These are phyloP conservation scores for Alentia gelatinosa DNA, from an alignment of 2,888 invertebrate species.

Conservation along the genomic window DNA sequence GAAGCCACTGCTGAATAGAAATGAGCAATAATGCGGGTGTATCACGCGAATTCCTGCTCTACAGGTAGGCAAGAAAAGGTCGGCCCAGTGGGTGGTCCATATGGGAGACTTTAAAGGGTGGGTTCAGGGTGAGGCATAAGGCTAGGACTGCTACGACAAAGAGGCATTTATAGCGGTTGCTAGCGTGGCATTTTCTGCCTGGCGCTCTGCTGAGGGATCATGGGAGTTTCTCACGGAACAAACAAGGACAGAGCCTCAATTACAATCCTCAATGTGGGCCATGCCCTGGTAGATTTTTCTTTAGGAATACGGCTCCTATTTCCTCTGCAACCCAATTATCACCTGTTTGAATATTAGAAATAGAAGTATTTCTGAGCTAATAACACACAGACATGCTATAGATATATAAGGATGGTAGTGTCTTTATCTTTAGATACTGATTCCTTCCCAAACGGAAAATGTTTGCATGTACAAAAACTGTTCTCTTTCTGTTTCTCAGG, in stretches of 20 bases:
- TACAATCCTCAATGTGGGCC: too few relatives aligned
- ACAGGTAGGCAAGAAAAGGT: neutral
- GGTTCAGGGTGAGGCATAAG: neutral
- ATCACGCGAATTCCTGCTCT: neutral
- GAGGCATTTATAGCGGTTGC: neutral
- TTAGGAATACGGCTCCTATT: neutral
- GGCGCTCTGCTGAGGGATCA: neutral
- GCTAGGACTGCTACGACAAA: neutral
- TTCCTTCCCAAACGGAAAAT: too few relatives aligned
- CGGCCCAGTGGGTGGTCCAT: neutral
- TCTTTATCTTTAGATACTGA: too few relatives aligned
- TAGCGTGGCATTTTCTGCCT: neutral
- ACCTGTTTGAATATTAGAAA: neutral
- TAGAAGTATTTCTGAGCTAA: too few relatives aligned
- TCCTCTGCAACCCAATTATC: neutral
- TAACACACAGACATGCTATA: too few relatives aligned
- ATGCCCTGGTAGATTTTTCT: neutral
- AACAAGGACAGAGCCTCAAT: too few relatives aligned
- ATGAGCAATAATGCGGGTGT: neutral
- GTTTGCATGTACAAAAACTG: too few relatives aligned
- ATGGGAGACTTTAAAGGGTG: neutral
- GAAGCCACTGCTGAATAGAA: neutral
- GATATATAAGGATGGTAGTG: too few relatives aligned
- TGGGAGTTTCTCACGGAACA: neutral
- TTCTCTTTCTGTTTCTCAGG: too few relatives aligned